Percentiles rank a stretch among this genome's conserved stretches.
These are phyloP conservation scores for Lasioglossum marginatum DNA, from an alignment of 2,888 invertebrate genomes.

Conservation along the genomic window DNA sequence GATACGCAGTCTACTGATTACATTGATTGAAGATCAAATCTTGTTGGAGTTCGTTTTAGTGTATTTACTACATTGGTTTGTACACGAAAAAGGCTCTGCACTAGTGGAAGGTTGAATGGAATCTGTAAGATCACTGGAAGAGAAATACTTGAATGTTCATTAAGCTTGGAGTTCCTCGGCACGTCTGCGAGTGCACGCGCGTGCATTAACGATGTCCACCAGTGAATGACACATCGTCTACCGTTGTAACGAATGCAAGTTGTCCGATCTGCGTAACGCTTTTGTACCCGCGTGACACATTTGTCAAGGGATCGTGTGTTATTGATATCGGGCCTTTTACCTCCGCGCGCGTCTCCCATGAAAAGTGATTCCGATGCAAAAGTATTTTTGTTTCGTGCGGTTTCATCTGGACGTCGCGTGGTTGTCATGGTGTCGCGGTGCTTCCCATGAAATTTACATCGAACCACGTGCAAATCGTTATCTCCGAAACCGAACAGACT, in stretches of 20 bases:
- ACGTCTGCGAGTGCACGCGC: slow-evolving; percentile 43
- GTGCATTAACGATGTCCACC: slow-evolving; percentile 43
- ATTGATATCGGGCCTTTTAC: neutral
- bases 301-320: neutral
- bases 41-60: too few species aligned
- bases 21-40: too few species aligned
- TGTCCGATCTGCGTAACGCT: neutral
- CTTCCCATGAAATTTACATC: slow-evolving; percentile 10
- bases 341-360: neutral
- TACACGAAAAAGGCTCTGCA: neutral
- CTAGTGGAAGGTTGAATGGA: neutral
- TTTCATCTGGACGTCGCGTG: neutral
- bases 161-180: slow-evolving; percentile 5
- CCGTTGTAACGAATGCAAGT: slow-evolving; percentile 52
- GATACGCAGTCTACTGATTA: too few species aligned
- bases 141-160: neutral
- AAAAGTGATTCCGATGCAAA: neutral
- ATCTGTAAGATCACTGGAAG: neutral
- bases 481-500: neutral
- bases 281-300: neutral
- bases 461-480: neutral
- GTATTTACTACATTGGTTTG: too few species aligned
- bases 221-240: slow-evolving; percentile 58
- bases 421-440: neutral
- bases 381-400: neutral